A percentile compares a stretch with the other conserved stretches of the same genome.
phyloP scores from a whole-genome alignment of 2,797 vertebrate species.

The Sebastes elongatus region DNA sequence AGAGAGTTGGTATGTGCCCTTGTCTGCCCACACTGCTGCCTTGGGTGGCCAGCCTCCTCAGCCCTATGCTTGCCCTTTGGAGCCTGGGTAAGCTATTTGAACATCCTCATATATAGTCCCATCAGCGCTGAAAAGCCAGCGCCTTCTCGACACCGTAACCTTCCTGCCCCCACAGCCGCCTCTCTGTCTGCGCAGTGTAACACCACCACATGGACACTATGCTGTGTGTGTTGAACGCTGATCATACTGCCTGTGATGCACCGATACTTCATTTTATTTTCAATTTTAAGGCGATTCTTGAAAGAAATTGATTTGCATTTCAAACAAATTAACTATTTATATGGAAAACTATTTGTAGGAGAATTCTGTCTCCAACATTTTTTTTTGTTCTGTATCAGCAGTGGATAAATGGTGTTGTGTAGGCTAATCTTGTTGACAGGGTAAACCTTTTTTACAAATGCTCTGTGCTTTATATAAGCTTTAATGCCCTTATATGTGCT shows the following conservation, averaged over 20 bases:
- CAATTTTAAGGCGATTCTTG: neutral
- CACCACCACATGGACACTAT: neutral
- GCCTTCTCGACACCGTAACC: neutral
- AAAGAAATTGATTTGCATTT: neutral
- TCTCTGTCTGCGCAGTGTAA: neutral
- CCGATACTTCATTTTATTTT: neutral
- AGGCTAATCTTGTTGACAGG: slow-evolving; percentile 25
- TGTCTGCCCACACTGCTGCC: neutral
- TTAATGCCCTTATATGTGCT: slow-evolving; percentile 17
- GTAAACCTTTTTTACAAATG: slow-evolving; percentile 26
- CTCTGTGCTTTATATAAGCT: neutral
- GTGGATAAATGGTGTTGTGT: neutral
- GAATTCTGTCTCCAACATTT: neutral
- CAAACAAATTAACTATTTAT: neutral
- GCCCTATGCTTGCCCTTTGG: neutral
- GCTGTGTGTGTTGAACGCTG: neutral
- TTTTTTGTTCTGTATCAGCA: neutral
- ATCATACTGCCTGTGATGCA: neutral
- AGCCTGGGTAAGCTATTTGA: neutral
- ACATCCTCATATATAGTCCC: neutral
- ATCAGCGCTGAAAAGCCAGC: neutral
- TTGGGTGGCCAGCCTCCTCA: neutral
- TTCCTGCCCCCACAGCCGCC: neutral
- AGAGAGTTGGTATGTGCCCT: neutral
- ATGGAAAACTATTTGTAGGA: neutral